Conservation (phyloP, 2,113 vertebrate species). For the Cepphus grylle region DNA sequence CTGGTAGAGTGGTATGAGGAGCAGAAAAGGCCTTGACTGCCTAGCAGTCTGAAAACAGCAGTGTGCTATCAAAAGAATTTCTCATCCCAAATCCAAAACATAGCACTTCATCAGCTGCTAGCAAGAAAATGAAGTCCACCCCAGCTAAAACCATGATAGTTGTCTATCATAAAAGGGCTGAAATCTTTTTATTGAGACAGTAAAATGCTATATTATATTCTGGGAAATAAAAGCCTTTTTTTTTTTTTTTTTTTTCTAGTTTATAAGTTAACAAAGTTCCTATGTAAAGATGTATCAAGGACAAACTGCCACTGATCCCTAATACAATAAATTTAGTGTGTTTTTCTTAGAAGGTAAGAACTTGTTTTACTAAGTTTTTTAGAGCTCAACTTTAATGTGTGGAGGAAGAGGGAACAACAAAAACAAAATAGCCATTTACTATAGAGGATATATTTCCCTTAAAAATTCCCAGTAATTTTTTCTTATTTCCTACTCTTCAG, state of each 20-base stretch:
- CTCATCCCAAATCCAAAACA: background rate
- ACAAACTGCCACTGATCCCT: background rate
- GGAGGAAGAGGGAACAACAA: background rate
- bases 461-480: background rate
- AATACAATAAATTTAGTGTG: background rate
- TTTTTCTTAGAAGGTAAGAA: background rate
- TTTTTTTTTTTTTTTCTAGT: background rate
- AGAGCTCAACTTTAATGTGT: background rate
- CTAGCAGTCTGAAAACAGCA: background rate
- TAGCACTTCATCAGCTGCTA: background rate
- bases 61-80: background rate
- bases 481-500: background rate
- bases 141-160: background rate
- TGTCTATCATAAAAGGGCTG: background rate
- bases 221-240: background rate
- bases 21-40: background rate
- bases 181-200: background rate
- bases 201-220: background rate
- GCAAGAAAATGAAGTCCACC: background rate
- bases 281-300: background rate
- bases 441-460: background rate
- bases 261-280: background rate
- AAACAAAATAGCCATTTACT: background rate
- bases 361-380: background rate
- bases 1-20: background rate